phyloP scores from a whole-genome alignment of 2,888 invertebrate species.

The Ormyrus nitidulus region DNA sequence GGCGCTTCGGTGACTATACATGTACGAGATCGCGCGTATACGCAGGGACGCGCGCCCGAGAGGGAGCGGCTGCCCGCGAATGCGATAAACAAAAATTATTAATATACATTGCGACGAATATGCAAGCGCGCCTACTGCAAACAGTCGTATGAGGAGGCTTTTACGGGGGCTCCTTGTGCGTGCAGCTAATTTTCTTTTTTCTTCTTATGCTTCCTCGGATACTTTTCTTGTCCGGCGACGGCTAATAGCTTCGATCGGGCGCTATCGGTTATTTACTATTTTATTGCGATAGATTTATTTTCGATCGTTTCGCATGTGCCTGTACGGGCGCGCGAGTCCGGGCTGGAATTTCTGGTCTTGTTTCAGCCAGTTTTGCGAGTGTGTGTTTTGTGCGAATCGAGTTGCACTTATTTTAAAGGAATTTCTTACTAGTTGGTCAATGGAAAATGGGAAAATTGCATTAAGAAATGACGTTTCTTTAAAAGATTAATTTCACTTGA shows the following conservation, averaged over 20 bases:
- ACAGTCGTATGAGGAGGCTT: conserved; percentile 8
- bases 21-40: neutral
- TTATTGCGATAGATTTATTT: conserved; percentile 49
- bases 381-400: neutral
- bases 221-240: neutral
- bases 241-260: neutral
- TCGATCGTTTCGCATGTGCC: conserved; percentile 34
- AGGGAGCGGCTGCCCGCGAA: neutral
- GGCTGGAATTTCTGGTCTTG: conserved; percentile 7
- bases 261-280: conserved; percentile 44
- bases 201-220: neutral
- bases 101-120: conserved; percentile 22
- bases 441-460: no score
- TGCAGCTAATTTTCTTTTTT: neutral
- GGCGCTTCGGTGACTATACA: neutral
- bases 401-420: no score
- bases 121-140: neutral
- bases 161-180: no score
- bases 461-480: no score
- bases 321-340: neutral
- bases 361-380: neutral
- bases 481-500: no score
- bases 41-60: no score
- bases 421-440: no score
- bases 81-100: conserved; percentile 38